Percentiles rank a stretch among this genome's conserved stretches.
Evolutionary conservation across 2,888 invertebrate species (phyloP).

Genomic region (Tenthredo scrophulariae): DNA sequence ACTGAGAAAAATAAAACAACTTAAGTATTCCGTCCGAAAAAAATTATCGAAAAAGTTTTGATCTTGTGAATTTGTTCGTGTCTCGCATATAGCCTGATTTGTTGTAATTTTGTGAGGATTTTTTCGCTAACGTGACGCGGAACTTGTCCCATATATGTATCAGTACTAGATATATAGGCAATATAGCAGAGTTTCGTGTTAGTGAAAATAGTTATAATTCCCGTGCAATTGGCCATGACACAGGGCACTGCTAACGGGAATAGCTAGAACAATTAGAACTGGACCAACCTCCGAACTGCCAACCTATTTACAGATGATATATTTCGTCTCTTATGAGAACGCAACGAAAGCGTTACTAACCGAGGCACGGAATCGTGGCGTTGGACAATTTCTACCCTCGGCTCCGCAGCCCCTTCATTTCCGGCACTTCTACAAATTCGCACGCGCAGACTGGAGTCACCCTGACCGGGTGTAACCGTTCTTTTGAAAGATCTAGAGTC

Average conservation of each 20-base stretch:
- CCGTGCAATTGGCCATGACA: conserved; percentile 49
- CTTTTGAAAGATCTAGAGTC: conserved; percentile 26
- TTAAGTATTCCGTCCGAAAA: too few relatives aligned
- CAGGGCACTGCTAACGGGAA: conserved; percentile 20
- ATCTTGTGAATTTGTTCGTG: too few relatives aligned
- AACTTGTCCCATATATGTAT: too few relatives aligned
- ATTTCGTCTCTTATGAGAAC: conserved; percentile 60
- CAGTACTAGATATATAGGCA: background rate
- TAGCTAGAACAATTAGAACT: conserved; percentile 66
- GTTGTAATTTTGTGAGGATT: too few relatives aligned
- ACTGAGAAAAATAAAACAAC: too few relatives aligned
- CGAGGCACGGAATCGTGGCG: conserved; percentile 54
- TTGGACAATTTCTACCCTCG: conserved; percentile 2
- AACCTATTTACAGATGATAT: conserved; percentile 68
- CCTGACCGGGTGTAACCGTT: conserved; percentile 41
- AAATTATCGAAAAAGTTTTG: too few relatives aligned
- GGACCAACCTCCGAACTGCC: conserved; percentile 58
- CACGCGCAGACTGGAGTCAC: conserved; percentile 1
- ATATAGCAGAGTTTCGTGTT: background rate
- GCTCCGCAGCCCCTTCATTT: conserved; percentile 18
- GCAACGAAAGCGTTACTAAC: conserved; percentile 61
- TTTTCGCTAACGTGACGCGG: too few relatives aligned
- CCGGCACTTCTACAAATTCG: conserved; percentile 38
- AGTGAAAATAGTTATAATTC: conserved; percentile 34
- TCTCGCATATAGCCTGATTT: too few relatives aligned